A percentile compares a stretch with the other conserved stretches of the same genome.
Conservation (phyloP, 2,888 invertebrate species). For the Auanema freiburgensis region DNA sequence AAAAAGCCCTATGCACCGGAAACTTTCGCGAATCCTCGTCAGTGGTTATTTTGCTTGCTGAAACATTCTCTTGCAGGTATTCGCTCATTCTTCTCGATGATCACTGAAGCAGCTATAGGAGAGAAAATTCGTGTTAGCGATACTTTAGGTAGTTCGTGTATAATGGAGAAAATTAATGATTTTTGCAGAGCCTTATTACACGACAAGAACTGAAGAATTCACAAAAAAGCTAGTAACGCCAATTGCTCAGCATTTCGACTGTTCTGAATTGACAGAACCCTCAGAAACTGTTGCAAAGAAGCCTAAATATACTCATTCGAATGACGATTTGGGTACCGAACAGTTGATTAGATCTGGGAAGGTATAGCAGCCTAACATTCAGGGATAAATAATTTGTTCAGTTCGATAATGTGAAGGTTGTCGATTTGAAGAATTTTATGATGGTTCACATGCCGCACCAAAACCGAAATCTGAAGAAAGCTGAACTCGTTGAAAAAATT, state of each 20-base stretch:
- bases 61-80: constrained; percentile 4
- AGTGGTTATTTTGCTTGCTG: background rate
- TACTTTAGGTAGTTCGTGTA: constrained; percentile 8
- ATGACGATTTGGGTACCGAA: too few species aligned
- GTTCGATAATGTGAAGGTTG: too few species aligned
- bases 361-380: too few species aligned
- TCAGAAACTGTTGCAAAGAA: too few species aligned
- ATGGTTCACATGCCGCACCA: too few species aligned
- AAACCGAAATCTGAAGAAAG: too few species aligned
- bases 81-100: constrained; percentile 20
- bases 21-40: constrained; percentile 14
- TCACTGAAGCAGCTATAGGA: constrained; percentile 19
- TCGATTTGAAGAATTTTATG: too few species aligned
- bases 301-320: too few species aligned
- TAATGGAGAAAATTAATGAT: background rate
- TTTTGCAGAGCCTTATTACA: constrained; percentile 14
- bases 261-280: background rate
- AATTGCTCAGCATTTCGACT: constrained; percentile 10
- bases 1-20: constrained; percentile 17
- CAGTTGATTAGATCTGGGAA: too few species aligned
- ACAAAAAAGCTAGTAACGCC: constrained; percentile 6
- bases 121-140: constrained; percentile 2
- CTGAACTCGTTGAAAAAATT: too few species aligned
- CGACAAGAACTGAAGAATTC: background rate
- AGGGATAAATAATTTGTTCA: too few species aligned